phyloP scores from a whole-genome alignment of 2,888 invertebrate genomes.

The Ichneumoninae sp. region DNA sequence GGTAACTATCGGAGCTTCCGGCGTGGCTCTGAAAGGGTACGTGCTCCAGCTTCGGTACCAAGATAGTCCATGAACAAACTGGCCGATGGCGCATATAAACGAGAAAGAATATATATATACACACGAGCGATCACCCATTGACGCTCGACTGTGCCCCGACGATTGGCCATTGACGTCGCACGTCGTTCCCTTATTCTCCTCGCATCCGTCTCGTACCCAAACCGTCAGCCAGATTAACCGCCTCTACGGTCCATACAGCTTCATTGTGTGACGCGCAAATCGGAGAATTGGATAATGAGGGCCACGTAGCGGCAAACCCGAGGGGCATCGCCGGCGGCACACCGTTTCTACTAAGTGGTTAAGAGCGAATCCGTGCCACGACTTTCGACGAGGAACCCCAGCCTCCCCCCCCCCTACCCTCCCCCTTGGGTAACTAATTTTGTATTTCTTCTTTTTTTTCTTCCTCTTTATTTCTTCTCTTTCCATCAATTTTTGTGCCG shows the following conservation, averaged over 20 bases:
- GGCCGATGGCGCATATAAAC: constrained; percentile 26
- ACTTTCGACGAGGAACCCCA: constrained; percentile 62
- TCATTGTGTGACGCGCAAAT: constrained; percentile 66
- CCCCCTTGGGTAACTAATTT: constrained; percentile 7
- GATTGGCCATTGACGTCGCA: constrained; percentile 77
- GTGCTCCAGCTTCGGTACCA: constrained; percentile 16
- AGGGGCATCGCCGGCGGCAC: constrained; percentile 60
- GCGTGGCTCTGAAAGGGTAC: constrained; percentile 24
- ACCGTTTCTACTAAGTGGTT: constrained; percentile 70
- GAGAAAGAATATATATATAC: not conserved
- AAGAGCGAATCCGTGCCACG: constrained; percentile 71
- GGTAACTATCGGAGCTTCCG: constrained; percentile 60
- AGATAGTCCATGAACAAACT: constrained; percentile 53
- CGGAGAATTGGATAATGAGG: constrained; percentile 77
- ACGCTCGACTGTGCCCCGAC: constrained; percentile 54
- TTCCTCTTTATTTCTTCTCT: constrained; percentile 13
- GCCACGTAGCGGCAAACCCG: constrained; percentile 51
- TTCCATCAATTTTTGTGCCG: not conserved
- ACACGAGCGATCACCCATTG: constrained; percentile 29
- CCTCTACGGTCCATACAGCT: constrained; percentile 46
- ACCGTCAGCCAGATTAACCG: constrained; percentile 50
- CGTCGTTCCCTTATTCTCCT: constrained; percentile 35
- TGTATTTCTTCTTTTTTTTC: constrained; percentile 34
- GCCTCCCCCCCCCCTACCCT: not conserved
- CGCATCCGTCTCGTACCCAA: constrained; percentile 67